A percentile compares a stretch with the other conserved stretches of the same genome.
Evolutionary conservation across 2,113 vertebrate species (phyloP).

Genomic region (Hoplias malabaricus): DNA sequence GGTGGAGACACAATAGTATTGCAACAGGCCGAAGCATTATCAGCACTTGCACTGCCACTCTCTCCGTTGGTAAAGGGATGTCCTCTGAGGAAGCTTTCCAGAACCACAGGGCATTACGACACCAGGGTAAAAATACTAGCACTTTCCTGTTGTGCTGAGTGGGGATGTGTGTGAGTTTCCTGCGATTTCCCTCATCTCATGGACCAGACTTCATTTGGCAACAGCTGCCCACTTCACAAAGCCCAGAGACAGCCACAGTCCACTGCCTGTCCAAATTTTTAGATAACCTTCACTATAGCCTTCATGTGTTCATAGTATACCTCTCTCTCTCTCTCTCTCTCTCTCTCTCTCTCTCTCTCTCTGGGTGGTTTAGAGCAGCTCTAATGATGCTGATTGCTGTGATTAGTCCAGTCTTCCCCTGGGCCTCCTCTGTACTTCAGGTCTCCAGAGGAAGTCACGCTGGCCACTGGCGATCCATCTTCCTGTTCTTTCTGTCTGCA

Average conservation of each 20-base stretch:
- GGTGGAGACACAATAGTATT: background rate
- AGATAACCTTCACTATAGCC: slow-evolving; percentile 11
- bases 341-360: slow-evolving; percentile 29
- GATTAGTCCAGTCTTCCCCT: slow-evolving; percentile 74
- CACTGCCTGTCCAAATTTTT: slow-evolving; percentile 5
- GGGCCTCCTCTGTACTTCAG: slow-evolving; percentile 39
- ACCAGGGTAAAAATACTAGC: slow-evolving; percentile 9
- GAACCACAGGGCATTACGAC: background rate
- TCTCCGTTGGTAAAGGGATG: background rate
- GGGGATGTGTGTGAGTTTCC: slow-evolving; percentile 30
- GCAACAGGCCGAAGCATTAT: slow-evolving; percentile 45
- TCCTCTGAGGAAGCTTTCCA: background rate
- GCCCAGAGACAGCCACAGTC: background rate
- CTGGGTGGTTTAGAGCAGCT: slow-evolving; percentile 47
- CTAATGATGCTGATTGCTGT: slow-evolving; percentile 80
- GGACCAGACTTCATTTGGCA: slow-evolving; percentile 10
- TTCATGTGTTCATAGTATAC: background rate
- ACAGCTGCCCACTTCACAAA: slow-evolving; percentile 1
- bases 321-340: slow-evolving; percentile 15
- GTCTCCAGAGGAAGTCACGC: slow-evolving; percentile 73
- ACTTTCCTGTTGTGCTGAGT: slow-evolving; percentile 35
- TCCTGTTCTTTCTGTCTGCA: slow-evolving; percentile 65
- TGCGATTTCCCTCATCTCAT: slow-evolving; percentile 24
- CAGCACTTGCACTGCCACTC: background rate
- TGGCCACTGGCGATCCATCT: slow-evolving; percentile 74